phyloP scores from a whole-genome alignment of 2,888 invertebrate genomes.

The Corbicula japonica region DNA sequence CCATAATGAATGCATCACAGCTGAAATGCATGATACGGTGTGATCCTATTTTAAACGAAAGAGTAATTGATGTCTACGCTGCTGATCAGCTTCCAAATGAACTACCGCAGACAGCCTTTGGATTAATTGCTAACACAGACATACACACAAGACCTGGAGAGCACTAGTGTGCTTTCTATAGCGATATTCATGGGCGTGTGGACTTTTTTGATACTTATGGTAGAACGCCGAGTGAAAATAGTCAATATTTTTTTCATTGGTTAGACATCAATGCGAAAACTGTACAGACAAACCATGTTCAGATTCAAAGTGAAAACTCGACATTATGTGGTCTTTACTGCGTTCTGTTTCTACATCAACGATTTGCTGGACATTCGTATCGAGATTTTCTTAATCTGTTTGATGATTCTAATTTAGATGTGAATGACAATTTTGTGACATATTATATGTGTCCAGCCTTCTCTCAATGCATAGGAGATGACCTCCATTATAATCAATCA shows the following conservation, averaged over 20 bases:
- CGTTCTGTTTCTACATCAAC: constrained; percentile 19
- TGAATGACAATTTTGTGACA: constrained; percentile 7
- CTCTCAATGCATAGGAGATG: constrained; percentile 6
- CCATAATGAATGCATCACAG: too few species aligned
- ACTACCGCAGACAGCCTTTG: too few species aligned
- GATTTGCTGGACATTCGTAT: neutral
- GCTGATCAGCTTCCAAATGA: too few species aligned
- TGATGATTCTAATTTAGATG: neutral
- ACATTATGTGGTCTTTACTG: constrained; percentile 20
- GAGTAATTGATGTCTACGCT: too few species aligned
- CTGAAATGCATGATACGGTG: too few species aligned
- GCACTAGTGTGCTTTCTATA: too few species aligned
- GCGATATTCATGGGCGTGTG: neutral
- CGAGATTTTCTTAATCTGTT: constrained; percentile 1
- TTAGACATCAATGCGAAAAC: neutral
- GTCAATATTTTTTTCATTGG: neutral
- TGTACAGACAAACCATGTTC: neutral
- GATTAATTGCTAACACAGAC: too few species aligned
- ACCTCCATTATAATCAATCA: neutral
- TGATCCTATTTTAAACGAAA: too few species aligned
- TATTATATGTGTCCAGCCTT: neutral
- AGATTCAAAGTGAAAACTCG: constrained; percentile 25
- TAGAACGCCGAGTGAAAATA: neutral
- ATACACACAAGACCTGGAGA: too few species aligned
- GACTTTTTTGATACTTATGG: constrained; percentile 16